Percentiles rank a stretch among this genome's conserved stretches.
Evolutionary conservation across 2,113 vertebrate species (phyloP).

Genomic region (Melanostigma gelatinosum): DNA sequence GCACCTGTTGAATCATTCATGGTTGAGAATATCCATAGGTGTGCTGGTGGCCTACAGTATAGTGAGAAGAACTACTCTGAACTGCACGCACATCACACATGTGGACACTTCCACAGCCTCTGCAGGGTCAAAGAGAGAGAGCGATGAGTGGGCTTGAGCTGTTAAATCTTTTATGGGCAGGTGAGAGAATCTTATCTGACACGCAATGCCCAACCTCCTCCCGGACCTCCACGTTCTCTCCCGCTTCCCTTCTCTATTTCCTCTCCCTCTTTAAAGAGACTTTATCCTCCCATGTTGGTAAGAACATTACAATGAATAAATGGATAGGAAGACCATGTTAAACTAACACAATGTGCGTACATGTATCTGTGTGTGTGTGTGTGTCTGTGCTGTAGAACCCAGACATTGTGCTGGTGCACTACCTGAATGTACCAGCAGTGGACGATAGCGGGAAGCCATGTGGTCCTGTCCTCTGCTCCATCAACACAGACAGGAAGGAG

Average conservation of each 20-base stretch:
- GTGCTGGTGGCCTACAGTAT: constrained; percentile 58
- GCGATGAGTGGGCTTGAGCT: constrained; percentile 75
- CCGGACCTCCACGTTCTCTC: constrained; percentile 64
- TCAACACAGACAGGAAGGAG: constrained; percentile 99
- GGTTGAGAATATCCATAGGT: constrained; percentile 72
- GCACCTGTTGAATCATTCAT: constrained; percentile 80
- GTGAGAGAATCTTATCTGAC: constrained; percentile 79
- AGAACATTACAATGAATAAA: constrained; percentile 28
- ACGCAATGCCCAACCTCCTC: constrained; percentile 71
- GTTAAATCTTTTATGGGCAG: constrained; percentile 80
- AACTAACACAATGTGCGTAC: constrained; percentile 32
- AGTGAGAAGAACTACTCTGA: constrained; percentile 56
- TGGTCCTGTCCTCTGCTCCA: constrained; percentile 96
- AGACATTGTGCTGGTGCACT: constrained; percentile 98
- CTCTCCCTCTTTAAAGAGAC: constrained; percentile 41
- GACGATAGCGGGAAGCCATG: constrained; percentile 98
- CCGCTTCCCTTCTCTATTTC: constrained; percentile 44
- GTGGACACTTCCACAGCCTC: constrained; percentile 50
- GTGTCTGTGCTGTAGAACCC: constrained; percentile 86
- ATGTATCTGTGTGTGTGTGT: constrained; percentile 41
- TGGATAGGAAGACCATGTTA: constrained; percentile 12
- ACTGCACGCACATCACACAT: constrained; percentile 42
- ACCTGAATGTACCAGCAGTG: constrained; percentile 98
- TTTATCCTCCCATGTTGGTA: not conserved
- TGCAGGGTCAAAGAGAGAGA: constrained; percentile 68